These are phyloP conservation scores for Imbricaverruca yamaguchii DNA, from an alignment of 2,888 invertebrate genomes.

Conservation along the genomic window DNA sequence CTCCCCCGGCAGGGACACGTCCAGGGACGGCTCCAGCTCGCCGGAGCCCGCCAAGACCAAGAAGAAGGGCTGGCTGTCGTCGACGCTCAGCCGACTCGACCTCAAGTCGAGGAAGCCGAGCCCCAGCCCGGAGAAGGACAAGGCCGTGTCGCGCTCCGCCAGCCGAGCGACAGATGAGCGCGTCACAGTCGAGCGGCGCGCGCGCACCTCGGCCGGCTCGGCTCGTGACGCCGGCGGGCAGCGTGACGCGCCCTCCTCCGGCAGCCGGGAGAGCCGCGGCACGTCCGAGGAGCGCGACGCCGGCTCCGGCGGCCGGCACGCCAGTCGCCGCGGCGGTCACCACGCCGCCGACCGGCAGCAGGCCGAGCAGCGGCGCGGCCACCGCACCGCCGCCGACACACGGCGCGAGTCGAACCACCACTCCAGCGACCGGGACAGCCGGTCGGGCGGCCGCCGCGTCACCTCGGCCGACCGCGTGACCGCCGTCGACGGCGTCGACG, in stretches of 20 bases:
- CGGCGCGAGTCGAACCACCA: neutral
- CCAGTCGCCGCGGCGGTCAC: neutral
- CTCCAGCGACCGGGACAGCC: neutral
- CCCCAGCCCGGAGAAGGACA: too few species aligned
- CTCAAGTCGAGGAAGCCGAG: slow-evolving; percentile 18
- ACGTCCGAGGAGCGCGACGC: neutral
- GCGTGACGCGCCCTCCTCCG: neutral
- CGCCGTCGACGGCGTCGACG: neutral
- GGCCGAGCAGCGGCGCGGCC: neutral
- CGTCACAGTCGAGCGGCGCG: neutral
- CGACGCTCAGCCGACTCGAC: slow-evolving; percentile 28
- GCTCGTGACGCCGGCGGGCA: neutral
- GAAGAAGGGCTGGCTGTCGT: slow-evolving; percentile 29
- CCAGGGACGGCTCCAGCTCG: neutral
- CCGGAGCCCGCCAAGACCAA: slow-evolving; percentile 23
- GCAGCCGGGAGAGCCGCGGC: neutral
- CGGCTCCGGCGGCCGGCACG: neutral
- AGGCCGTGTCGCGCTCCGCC: too few species aligned
- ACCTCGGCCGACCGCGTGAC: neutral
- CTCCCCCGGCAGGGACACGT: neutral
- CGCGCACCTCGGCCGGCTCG: neutral
- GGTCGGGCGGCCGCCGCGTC: neutral
- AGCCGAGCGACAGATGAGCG: neutral
- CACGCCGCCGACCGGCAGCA: too few species aligned
- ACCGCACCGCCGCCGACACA: neutral